Conservation (phyloP, 2,797 vertebrate species). For the Oceanodroma leucorhoa region DNA sequence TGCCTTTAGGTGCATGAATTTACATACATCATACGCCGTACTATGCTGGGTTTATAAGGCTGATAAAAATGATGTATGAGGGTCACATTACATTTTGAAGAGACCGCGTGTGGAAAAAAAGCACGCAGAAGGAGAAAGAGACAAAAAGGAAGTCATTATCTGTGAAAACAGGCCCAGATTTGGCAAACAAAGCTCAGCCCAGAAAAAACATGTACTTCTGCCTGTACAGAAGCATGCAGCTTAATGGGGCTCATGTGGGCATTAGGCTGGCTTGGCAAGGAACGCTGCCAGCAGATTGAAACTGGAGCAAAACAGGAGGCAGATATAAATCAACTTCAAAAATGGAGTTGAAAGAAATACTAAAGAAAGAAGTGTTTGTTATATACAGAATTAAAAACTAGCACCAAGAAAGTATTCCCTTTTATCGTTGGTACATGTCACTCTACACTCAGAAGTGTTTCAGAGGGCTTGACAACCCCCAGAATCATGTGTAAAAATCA, state of each 20-base stretch:
- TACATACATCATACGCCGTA: background rate
- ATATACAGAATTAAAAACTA: background rate
- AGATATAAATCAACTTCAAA: slow-evolving; percentile 53
- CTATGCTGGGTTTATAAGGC: background rate
- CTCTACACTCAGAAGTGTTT: background rate
- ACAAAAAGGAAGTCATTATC: slow-evolving; percentile 39
- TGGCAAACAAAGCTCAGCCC: slow-evolving; percentile 26
- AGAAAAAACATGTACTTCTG: slow-evolving; percentile 3
- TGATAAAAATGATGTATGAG: slow-evolving; percentile 35
- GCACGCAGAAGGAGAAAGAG: background rate
- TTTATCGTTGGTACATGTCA: background rate
- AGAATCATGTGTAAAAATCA: background rate
- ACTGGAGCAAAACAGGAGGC: slow-evolving; percentile 38
- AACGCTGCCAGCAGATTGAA: background rate
- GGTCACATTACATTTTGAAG: slow-evolving; percentile 26
- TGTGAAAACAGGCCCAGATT: slow-evolving; percentile 30
- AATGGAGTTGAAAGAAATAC: slow-evolving; percentile 29
- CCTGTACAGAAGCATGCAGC: background rate
- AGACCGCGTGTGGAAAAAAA: background rate
- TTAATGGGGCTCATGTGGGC: slow-evolving; percentile 43
- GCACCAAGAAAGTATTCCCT: background rate
- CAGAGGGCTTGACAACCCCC: background rate
- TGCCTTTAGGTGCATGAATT: slow-evolving; percentile 29
- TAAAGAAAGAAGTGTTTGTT: slow-evolving; percentile 48
- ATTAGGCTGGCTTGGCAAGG: slow-evolving; percentile 14